Evolutionary conservation across 2,113 vertebrate species (phyloP), one percentile per base, ranked within the genome.

Genomic region (Sula dactylatra): DNA sequence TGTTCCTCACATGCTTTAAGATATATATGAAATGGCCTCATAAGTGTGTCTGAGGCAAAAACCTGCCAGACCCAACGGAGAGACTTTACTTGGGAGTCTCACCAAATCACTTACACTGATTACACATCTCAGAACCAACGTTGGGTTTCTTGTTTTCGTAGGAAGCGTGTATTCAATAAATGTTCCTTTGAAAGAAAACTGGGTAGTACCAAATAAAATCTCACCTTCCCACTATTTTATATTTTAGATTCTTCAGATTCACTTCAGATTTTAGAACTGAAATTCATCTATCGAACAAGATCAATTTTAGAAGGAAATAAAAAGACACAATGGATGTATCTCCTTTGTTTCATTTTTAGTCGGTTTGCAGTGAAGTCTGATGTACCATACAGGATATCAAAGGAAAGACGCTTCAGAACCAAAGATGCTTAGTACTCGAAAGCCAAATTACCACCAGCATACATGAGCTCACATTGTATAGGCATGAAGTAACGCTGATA

Each of bases 391-490:
- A 25, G 29, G 38, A 6, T 16, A 59, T 36, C 15, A 36, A 34
- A 77, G 50, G 56, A 20, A 76, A n/a, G 74, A 55, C 2, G 10
- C 49, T 76, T 38, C 52, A 61, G 59, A 78, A 56, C 21, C 59
- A 61, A 47, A 25, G n/a, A 24, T 55, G 24, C 40, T 55, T 6
- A 27, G 21, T 42, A n/a, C 20, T 54, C 13, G 0, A 62, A 90
- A 82, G 67, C 17, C 52, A 21, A 70, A 92, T 50, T 8, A 72
- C 26, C 56, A 69, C 13, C 64, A 64, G 76, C 15, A 18, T 15
- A 44, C 10, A 9, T 1, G 12, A 83, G 50, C 40, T 58, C 4
- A 0, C 2, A 16, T 3, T 16, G 58, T 18, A 27, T 1, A 15
- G 71, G 71, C n/a, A 38, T 0, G 10, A 38, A 59, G 42, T 42